Percentiles rank a stretch among this genome's conserved stretches.
These are phyloP conservation scores for Chlorops oryzae DNA, from an alignment of 1,140 invertebrate species.

Conservation along the genomic window DNA sequence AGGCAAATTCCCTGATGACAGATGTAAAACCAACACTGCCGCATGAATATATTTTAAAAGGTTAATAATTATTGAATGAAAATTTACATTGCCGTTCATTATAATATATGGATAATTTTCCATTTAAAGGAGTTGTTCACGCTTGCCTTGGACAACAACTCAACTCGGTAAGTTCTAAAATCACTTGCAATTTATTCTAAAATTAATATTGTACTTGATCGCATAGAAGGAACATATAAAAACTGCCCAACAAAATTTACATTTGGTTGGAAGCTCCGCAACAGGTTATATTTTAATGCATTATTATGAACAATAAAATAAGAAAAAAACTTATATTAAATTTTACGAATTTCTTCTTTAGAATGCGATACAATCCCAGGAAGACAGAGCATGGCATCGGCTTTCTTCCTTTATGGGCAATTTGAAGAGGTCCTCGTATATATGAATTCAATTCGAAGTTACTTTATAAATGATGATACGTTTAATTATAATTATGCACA, in stretches of 20 bases:
- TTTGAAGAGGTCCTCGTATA: slow-evolving; percentile 96
- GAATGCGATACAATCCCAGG: slow-evolving; percentile 94
- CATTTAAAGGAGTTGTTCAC: slow-evolving; percentile 94
- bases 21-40: slow-evolving; percentile 88
- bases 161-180: slow-evolving; percentile 64
- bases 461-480: slow-evolving; percentile 88
- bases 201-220: not conserved
- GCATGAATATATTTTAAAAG: slow-evolving; percentile 94
- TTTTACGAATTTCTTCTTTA: no score
- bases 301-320: no score
- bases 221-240: slow-evolving; percentile 87
- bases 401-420: slow-evolving; percentile 87
- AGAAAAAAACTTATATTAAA: no score
- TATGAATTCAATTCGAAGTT: slow-evolving; percentile 94
- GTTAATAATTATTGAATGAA: no score
- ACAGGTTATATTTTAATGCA: no score
- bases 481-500: slow-evolving; percentile 98
- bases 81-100: no score
- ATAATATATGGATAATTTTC: no score
- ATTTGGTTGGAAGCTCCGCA: slow-evolving; percentile 89
- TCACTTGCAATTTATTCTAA: not conserved
- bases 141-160: slow-evolving; percentile 88
- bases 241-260: slow-evolving; percentile 92
- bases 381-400: slow-evolving; percentile 95
- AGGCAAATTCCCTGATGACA: slow-evolving; percentile 86